Conservation (phyloP, 2,888 invertebrate genomes). For the Netelia melanura region DNA sequence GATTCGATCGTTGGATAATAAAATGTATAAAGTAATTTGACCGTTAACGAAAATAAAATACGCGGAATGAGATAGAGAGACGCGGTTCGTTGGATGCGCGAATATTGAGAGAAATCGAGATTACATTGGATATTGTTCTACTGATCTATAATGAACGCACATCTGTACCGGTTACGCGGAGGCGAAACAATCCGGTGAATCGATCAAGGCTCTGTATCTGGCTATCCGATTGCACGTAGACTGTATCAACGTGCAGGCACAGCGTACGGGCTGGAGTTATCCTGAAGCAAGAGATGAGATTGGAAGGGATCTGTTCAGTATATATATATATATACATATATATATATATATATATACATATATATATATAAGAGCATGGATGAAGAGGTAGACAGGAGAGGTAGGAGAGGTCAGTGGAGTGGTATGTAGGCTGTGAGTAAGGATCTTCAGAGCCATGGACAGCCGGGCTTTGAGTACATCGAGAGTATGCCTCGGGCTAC, state of each 20-base stretch:
- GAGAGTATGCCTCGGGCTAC: slow-evolving; percentile 29
- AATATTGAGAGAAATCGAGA: neutral
- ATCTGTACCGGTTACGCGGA: neutral
- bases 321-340: slow-evolving; percentile 1
- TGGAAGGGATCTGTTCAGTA: neutral
- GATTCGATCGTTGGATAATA: too few relatives aligned
- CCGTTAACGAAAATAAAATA: too few relatives aligned
- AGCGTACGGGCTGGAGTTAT: slow-evolving; percentile 10
- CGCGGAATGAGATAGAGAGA: too few relatives aligned
- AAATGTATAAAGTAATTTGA: too few relatives aligned
- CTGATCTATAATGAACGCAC: slow-evolving; percentile 19
- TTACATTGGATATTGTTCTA: neutral
- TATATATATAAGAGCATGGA: neutral
- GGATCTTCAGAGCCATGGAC: slow-evolving; percentile 38
- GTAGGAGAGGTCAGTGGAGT: slow-evolving; percentile 5
- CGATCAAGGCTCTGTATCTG: slow-evolving; percentile 36
- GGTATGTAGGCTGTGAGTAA: slow-evolving; percentile 41
- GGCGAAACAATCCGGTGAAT: slow-evolving; percentile 45
- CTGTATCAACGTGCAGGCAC: neutral
- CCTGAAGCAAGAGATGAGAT: neutral
- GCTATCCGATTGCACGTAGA: slow-evolving; percentile 22
- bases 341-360: neutral
- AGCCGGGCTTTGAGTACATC: slow-evolving; percentile 46
- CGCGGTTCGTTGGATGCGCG: neutral
- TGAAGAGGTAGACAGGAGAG: slow-evolving; percentile 1